Conservation (phyloP, 2,113 vertebrate species). For the Rattus rattus region DNA sequence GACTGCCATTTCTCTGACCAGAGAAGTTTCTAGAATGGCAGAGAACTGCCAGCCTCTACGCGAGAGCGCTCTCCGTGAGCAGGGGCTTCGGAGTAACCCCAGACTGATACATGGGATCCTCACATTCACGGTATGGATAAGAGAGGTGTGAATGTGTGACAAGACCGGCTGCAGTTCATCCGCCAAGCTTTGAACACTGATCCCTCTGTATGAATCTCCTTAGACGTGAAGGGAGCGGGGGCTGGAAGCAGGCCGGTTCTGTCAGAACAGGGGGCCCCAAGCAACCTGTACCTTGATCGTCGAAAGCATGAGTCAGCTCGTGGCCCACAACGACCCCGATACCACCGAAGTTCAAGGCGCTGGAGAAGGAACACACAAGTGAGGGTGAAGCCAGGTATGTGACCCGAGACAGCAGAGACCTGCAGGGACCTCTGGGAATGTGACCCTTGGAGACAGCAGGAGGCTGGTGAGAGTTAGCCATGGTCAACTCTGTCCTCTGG, state of each 20-base stretch:
- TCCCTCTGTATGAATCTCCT: neutral
- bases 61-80: accelerated
- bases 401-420: neutral
- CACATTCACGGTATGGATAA: neutral
- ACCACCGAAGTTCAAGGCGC: constrained; percentile 96
- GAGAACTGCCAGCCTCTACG: neutral
- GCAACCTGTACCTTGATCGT: constrained; percentile 92
- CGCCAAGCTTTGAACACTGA: neutral
- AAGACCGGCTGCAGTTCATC: neutral
- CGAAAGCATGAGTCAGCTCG: constrained; percentile 96
- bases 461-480: neutral
- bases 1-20: neutral
- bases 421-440: neutral
- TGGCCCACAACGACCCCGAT: constrained; percentile 98
- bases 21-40: neutral
- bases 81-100: neutral
- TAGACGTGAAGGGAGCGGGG: neutral
- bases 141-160: neutral
- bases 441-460: neutral
- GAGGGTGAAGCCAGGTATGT: neutral
- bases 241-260: neutral
- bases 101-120: too few relatives aligned
- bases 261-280: neutral
- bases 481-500: neutral
- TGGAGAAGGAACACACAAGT: constrained; percentile 65